Evolutionary conservation across 2,888 invertebrate genomes (phyloP).

Genomic region (Alviniconcha strummeri): DNA sequence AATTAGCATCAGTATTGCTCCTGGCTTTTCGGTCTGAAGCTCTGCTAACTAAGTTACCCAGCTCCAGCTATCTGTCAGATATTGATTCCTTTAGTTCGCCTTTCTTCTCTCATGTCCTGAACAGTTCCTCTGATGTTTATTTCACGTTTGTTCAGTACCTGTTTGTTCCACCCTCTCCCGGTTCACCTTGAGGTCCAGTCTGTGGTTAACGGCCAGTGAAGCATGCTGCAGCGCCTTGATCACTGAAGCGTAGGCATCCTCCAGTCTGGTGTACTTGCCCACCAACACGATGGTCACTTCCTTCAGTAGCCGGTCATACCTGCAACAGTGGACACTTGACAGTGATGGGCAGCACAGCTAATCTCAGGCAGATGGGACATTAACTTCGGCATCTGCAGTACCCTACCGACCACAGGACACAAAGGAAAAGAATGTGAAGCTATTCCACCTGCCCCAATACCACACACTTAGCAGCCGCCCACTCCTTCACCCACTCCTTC

Average conservation of each 20-base stretch:
- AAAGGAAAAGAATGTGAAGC: not conserved
- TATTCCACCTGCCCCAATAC: not conserved
- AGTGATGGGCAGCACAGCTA: too few relatives aligned
- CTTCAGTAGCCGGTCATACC: constrained; percentile 87
- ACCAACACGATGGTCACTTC: constrained; percentile 93
- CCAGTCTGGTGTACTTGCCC: constrained; percentile 96
- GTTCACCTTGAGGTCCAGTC: constrained; percentile 83
- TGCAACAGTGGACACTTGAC: constrained; percentile 48
- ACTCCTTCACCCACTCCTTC: too few relatives aligned
- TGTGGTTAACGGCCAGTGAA: constrained; percentile 87
- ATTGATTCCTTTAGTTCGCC: too few relatives aligned
- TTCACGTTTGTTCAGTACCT: too few relatives aligned
- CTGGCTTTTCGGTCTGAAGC: too few relatives aligned
- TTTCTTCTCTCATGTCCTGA: too few relatives aligned
- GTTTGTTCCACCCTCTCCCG: not conserved
- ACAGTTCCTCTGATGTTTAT: too few relatives aligned
- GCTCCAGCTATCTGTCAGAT: too few relatives aligned
- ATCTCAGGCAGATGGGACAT: not conserved
- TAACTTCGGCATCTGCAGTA: not conserved
- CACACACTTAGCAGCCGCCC: not conserved
- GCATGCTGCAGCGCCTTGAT: constrained; percentile 96
- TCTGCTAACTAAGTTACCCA: too few relatives aligned
- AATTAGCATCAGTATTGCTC: too few relatives aligned
- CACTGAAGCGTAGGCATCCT: constrained; percentile 97
- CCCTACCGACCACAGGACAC: not conserved